These are phyloP conservation scores for Ramazzottius varieornatus DNA, from an alignment of 2,888 invertebrate genomes.

Conservation along the genomic window DNA sequence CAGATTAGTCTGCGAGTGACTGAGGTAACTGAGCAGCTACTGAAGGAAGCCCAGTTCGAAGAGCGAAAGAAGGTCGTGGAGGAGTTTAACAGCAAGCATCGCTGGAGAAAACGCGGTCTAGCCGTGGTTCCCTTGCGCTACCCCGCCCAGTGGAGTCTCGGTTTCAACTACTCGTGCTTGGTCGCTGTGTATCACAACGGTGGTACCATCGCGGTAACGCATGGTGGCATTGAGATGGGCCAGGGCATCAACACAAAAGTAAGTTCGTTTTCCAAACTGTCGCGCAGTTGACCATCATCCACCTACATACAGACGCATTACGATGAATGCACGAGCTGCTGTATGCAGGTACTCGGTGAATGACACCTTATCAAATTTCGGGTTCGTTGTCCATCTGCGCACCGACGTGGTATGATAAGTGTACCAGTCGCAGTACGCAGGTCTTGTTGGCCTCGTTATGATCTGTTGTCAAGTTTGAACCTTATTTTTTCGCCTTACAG, in stretches of 20 bases:
- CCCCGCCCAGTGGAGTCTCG: conserved; percentile 15
- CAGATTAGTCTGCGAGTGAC: background rate
- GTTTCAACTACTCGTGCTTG: background rate
- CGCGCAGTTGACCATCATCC: too few species aligned
- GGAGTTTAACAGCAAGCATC: conserved; percentile 24
- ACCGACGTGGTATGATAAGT: too few species aligned
- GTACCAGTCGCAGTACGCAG: too few species aligned
- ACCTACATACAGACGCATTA: too few species aligned
- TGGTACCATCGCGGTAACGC: conserved; percentile 35
- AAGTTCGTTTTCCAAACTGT: too few species aligned
- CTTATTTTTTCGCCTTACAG: too few species aligned
- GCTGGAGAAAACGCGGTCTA: conserved; percentile 47
- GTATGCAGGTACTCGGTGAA: too few species aligned
- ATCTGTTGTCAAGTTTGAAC: too few species aligned
- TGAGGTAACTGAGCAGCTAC: conserved; percentile 15
- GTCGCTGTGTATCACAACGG: conserved; percentile 25
- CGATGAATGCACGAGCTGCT: too few species aligned
- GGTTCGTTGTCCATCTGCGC: too few species aligned
- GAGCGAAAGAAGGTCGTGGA: conserved; percentile 12
- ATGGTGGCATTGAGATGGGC: conserved; percentile 33
- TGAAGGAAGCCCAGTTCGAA: conserved; percentile 13
- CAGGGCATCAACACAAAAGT: conserved; percentile 57
- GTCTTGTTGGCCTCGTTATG: too few species aligned
- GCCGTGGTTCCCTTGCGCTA: conserved; percentile 39
- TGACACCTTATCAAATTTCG: too few species aligned